Evolutionary conservation across 1,140 invertebrate genomes (phyloP), one percentile per base, ranked within the genome.

Genomic region (Phenacoccus solenopsis): DNA sequence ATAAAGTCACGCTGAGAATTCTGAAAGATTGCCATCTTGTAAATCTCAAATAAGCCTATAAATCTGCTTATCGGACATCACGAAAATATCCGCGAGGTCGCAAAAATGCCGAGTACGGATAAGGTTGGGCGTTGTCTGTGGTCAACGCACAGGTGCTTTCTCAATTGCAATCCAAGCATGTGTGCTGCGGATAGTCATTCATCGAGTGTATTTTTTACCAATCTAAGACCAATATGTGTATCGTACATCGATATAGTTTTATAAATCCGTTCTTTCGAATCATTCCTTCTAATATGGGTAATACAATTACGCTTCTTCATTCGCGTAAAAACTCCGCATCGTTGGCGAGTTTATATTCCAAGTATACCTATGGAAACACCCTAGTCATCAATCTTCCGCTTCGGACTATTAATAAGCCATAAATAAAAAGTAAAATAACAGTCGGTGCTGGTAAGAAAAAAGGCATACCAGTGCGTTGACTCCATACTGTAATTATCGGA

Each of bases 31-130:
- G 25, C 22, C 59, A 64, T 64, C 59, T 3, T 64, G 21, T 25
- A 9, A 64, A 27, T 25, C 21, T 64, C 12, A 7, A 59, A 59
- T 13, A 25, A 64, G 59, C 59, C 21, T 64, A 64, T 64, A 64
- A 64, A 64, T 64, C 25, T 25, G 10, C 12, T 64, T 64, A 64
- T 64, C 59, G 20, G 59, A 4, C 59, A 64, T 64, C 59, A 64
- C 59, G 59, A 64, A 64, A 64, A 64, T 49, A 64, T 27, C 12
- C 10, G 13, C 59, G 59, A 64, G 59, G 59, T 64, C 59, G 59
- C 59, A 22, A 3, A 24, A 24, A 64, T 5, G 25, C 16, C 2
- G 4, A 9, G 16, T 64, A 64, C 9, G 59, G 10, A 64, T 38
- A 38, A 64, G 12, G 2, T 24, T 20, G 25, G 59, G 59, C 59